Evolutionary conservation across 2,113 vertebrate species (phyloP).

Genomic region (Phylloscopus trochiloides): DNA sequence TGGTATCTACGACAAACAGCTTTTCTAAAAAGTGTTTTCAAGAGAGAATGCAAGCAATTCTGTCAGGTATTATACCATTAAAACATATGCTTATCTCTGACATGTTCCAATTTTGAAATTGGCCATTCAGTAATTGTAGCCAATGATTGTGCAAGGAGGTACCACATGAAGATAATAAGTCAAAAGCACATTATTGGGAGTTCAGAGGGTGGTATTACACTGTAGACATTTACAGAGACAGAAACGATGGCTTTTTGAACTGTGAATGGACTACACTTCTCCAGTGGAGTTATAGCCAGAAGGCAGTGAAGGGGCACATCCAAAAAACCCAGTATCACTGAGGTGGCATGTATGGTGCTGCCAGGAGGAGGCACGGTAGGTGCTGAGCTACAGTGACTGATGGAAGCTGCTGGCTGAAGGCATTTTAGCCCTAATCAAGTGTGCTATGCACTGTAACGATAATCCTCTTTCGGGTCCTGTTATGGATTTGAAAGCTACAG

Average conservation of each 20-base stretch:
- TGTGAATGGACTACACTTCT: background rate
- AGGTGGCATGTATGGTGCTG: rapidly evolving
- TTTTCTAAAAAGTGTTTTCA: background rate
- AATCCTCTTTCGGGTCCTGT: background rate
- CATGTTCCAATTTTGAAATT: background rate
- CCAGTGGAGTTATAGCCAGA: background rate
- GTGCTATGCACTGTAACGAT: background rate
- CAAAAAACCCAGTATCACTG: rapidly evolving
- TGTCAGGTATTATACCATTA: background rate
- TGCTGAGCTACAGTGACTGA: background rate
- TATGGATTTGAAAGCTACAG: background rate
- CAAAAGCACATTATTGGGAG: background rate
- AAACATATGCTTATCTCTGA: background rate
- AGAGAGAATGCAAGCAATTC: background rate
- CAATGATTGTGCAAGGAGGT: background rate
- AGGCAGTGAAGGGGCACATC: background rate
- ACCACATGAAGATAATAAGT: background rate
- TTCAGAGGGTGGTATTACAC: background rate
- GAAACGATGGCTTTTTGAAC: background rate
- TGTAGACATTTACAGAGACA: rapidly evolving
- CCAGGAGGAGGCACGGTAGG: rapidly evolving
- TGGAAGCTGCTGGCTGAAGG: background rate
- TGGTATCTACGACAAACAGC: background rate
- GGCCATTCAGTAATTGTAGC: background rate
- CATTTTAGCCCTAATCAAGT: background rate